Percentiles rank a stretch among this genome's conserved stretches.
These are phyloP conservation scores for Umimayanthus kanabou DNA, from an alignment of 92 coral and sea anemone species.

Conservation along the genomic window DNA sequence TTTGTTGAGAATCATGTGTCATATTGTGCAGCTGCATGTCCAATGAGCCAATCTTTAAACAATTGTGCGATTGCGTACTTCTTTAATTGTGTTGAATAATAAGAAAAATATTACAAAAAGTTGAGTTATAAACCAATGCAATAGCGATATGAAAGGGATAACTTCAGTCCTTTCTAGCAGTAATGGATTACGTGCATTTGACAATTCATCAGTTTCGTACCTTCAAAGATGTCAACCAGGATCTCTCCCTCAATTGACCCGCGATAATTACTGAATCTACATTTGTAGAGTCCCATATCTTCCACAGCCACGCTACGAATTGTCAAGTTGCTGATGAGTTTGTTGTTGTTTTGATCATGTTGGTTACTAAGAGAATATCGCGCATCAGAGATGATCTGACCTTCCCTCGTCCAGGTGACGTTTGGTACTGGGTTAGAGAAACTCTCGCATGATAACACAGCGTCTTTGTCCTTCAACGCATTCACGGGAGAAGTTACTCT, in stretches of 20 bases:
- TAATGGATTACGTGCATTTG: no score
- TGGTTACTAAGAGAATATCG: background rate
- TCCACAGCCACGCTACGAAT: background rate
- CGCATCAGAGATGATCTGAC: background rate
- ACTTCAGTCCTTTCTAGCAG: no score
- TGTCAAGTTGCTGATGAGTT: constrained; percentile 18
- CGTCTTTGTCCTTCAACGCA: background rate
- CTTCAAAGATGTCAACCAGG: background rate
- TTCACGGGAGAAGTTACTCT: background rate
- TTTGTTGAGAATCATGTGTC: no score
- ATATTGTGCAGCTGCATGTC: no score
- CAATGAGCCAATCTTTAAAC: no score
- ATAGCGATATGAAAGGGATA: no score
- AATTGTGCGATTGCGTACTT: no score
- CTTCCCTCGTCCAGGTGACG: constrained; percentile 31
- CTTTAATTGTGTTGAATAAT: no score
- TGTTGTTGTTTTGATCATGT: background rate
- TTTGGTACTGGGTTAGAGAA: constrained; percentile 1
- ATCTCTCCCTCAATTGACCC: constrained; percentile 18
- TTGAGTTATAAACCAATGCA: no score
- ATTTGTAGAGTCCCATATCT: constrained; percentile 14
- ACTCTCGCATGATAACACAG: constrained; percentile 8
- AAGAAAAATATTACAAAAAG: no score
- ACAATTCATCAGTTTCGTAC: background rate
- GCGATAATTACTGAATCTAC: constrained; percentile 28